These are phyloP conservation scores for Clitarchus hookeri DNA, from an alignment of 2,888 invertebrate species.

Conservation along the genomic window DNA sequence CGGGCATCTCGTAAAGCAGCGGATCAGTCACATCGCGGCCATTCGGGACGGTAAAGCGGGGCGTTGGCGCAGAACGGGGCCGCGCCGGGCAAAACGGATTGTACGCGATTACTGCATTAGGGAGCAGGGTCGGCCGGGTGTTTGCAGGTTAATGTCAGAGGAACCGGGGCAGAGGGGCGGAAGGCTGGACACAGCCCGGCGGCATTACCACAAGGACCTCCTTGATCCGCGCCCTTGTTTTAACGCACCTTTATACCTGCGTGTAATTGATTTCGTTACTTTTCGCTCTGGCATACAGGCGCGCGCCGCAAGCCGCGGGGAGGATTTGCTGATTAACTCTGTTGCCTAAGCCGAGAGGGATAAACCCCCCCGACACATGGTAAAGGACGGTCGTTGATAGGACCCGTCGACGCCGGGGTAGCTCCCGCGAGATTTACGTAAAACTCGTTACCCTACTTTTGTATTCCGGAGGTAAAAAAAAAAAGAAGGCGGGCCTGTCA, in stretches of 20 bases:
- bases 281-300: background rate
- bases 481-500: no score
- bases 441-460: no score
- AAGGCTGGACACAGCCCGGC: background rate
- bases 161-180: background rate
- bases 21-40: background rate
- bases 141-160: background rate
- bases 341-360: no score
- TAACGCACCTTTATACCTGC: background rate
- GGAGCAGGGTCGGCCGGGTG: background rate
- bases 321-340: no score
- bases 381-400: no score
- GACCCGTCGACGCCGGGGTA: no score
- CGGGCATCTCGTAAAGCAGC: background rate
- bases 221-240: background rate
- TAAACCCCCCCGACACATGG: no score
- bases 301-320: no score
- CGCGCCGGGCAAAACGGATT: conserved; percentile 1
- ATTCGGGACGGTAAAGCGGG: background rate
- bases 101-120: conserved; percentile 24
- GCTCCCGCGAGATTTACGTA: no score
- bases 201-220: background rate
- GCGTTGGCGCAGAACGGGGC: no score
- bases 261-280: background rate
- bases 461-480: no score